Base-by-base conservation (phyloP, 2,113 vertebrate genomes). In the Sinocyclocheilus rhinocerous region DNA sequence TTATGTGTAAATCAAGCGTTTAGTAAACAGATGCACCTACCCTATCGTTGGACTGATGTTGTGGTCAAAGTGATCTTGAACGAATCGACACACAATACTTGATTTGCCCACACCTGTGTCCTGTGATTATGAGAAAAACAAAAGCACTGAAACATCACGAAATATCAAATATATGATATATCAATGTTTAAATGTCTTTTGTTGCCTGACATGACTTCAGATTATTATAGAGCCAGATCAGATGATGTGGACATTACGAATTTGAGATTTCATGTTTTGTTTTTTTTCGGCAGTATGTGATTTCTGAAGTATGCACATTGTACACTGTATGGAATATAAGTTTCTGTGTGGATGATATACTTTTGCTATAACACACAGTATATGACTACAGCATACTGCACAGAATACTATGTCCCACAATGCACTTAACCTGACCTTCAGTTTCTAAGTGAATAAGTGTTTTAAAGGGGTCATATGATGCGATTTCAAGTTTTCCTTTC, bases 71-170 rank as follows among this genome's bases (percentile, higher is more conserved):
- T 98, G 97, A 89, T 99, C 98, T 92, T 99, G 98, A 83, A 99
- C 98, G 75, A 99, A 99, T 50, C 98, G 94, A 92, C 97, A 99
- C 89, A 99, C 97, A 0, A 99, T 99, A 91, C 98, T 99, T 0
- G 98, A 99, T 91, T 99, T 99, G 82, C 98, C 98, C 81, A 99
- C 98, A 6, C 97, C 98, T 0, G 97, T 99, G 93, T 99, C 98
- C 98, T 99, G 81, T n/a, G 91, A 95, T 11, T 16, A 89, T n/a
- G 89, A 87, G 12, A 91, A 20, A 88, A 20, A 20, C 39, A 55
- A 83, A 22, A 39, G 5, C 11, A 67, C 24, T 73, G 7, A 67
- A 2, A n/a, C 1, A 26, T 20, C 1, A 9, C 2, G 4, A 70
- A 39, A 70, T 70, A 39, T 39, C 18, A 72, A 39, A 72, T 5